Percentiles rank a stretch among this genome's conserved stretches.
Evolutionary conservation across 2,888 invertebrate genomes (phyloP).

Genomic region (Agrochola litura): DNA sequence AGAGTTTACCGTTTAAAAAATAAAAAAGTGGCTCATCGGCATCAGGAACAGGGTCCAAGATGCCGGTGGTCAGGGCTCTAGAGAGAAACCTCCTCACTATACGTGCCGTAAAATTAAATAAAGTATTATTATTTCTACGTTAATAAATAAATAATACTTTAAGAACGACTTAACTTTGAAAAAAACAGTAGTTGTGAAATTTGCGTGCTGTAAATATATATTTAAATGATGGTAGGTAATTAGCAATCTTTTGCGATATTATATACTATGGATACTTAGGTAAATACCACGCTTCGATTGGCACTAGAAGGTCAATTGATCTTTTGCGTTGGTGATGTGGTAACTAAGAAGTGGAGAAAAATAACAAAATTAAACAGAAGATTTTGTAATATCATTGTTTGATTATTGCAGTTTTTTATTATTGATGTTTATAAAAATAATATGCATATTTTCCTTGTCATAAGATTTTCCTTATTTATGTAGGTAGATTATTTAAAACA

Average conservation of each 20-base stretch:
- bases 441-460: neutral
- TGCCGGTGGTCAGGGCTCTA: too few relatives aligned
- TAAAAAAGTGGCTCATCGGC: too few relatives aligned
- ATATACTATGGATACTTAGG: neutral
- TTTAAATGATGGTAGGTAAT: too few relatives aligned
- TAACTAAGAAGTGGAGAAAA: neutral
- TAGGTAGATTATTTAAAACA: neutral
- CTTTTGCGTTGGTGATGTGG: neutral
- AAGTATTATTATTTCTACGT: too few relatives aligned
- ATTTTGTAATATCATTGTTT: neutral
- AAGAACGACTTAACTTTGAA: neutral
- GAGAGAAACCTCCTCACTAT: too few relatives aligned
- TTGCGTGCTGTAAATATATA: constrained; percentile 1
- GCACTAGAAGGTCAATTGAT: neutral
- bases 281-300: neutral
- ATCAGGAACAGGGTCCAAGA: too few relatives aligned
- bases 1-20: too few relatives aligned
- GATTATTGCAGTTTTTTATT: neutral
- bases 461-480: neutral
- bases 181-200: neutral
- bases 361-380: neutral
- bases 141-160: neutral
- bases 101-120: too few relatives aligned
- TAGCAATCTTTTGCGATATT: neutral
- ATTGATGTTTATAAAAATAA: neutral